A percentile compares a stretch with the other conserved stretches of the same genome.
phyloP scores from a whole-genome alignment of 2,888 invertebrate species.

The Esperia sulphurella region DNA sequence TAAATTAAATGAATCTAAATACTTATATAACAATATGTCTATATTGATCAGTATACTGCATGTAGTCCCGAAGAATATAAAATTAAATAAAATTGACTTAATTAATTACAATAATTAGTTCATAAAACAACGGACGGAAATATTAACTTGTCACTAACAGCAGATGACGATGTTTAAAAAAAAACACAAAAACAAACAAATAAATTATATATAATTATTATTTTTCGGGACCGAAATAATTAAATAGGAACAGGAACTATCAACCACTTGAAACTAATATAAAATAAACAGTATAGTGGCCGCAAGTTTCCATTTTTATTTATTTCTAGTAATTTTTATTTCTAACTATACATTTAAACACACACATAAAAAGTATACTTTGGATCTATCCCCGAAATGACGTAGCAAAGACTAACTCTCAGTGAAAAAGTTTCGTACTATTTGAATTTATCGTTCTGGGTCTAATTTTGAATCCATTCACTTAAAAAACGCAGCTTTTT shows the following conservation, averaged over 20 bases:
- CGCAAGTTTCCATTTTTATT: slow-evolving; percentile 36
- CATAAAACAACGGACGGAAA: slow-evolving; percentile 41
- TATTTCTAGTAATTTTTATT: slow-evolving; percentile 11
- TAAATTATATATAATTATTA: slow-evolving; percentile 13
- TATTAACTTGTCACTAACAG: slow-evolving; percentile 4
- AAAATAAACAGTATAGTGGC: slow-evolving; percentile 42
- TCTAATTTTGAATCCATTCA: too few species aligned
- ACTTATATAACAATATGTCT: neutral
- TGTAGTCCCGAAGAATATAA: slow-evolving; percentile 9
- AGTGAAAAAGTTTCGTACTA: too few species aligned
- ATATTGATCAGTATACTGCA: slow-evolving; percentile 2
- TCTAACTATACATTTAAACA: slow-evolving; percentile 40
- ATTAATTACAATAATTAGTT: slow-evolving; percentile 9
- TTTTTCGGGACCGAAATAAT: slow-evolving; percentile 29
- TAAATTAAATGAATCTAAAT: neutral
- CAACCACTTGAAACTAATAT: slow-evolving; percentile 53
- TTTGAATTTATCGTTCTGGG: too few species aligned
- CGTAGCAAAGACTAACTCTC: too few species aligned
- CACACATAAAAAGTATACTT: slow-evolving; percentile 27
- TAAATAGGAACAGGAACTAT: slow-evolving; percentile 72
- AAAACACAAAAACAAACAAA: slow-evolving; percentile 11
- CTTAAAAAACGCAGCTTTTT: too few species aligned
- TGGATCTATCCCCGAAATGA: slow-evolving; percentile 20
- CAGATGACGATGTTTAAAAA: slow-evolving; percentile 9
- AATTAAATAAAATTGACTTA: slow-evolving; percentile 4